Conservation (phyloP, 1,140 invertebrate species). For the Pseudomyrmex flavicornis region DNA sequence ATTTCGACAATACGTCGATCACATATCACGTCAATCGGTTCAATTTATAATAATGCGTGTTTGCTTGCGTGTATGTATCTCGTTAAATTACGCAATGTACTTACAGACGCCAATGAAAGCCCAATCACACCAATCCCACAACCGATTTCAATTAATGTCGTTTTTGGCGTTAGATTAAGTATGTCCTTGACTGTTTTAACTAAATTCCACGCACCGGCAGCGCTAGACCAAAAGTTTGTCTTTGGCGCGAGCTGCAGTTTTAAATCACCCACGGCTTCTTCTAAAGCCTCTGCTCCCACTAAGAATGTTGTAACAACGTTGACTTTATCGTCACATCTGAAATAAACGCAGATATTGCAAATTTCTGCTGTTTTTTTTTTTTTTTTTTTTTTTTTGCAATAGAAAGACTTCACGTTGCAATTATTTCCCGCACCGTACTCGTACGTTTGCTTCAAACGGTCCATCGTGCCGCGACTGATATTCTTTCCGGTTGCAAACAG, state of each 20-base stretch:
- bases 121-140: slow-evolving; percentile 83
- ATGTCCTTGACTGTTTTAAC: slow-evolving; percentile 78
- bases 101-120: slow-evolving; percentile 81
- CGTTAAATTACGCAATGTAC: slow-evolving; percentile 46
- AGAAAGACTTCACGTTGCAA: slow-evolving; percentile 83
- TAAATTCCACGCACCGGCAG: slow-evolving; percentile 80
- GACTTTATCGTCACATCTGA: slow-evolving; percentile 73
- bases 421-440: slow-evolving; percentile 80
- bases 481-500: slow-evolving; percentile 83
- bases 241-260: slow-evolving; percentile 83
- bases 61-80: slow-evolving; percentile 9
- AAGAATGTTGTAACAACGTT: slow-evolving; percentile 77
- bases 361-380: slow-evolving; percentile 8
- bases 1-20: background rate
- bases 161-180: slow-evolving; percentile 75
- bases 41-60: slow-evolving; percentile 19
- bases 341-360: slow-evolving; percentile 58
- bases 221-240: slow-evolving; percentile 83
- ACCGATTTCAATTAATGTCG: slow-evolving; percentile 82
- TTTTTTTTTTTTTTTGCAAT: slow-evolving; percentile 77
- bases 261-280: slow-evolving; percentile 81
- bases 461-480: slow-evolving; percentile 77
- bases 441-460: slow-evolving; percentile 79
- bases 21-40: slow-evolving; percentile 13
- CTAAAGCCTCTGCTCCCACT: slow-evolving; percentile 81